Evolutionary conservation across 2,797 vertebrate species (phyloP), one percentile per base, ranked within the genome.

Genomic region (Kryptopterus vitreolus): DNA sequence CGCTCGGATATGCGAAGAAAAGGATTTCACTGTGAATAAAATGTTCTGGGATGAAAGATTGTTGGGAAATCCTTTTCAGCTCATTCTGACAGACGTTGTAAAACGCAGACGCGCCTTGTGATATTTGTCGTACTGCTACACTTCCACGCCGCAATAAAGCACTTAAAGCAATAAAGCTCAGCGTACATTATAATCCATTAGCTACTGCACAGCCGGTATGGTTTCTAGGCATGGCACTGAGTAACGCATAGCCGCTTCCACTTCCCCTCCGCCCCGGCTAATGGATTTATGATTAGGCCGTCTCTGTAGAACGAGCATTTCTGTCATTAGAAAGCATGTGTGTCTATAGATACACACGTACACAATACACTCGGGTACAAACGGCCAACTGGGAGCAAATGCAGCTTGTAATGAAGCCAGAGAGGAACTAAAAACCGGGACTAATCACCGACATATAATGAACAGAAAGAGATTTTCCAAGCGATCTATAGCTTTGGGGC

Each of bases 401-500:
- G 68, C 11, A 52, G 26, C 58, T n/a, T 22, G 16, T 26, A 53
- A 18, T 12, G 2, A 63, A 38, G 12, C 16, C 20, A 5, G 11
- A 33, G 10, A 22, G 7, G 31, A 35, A 22, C 26, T 26, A 10
- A 55, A 24, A 2, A 3, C 55, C 1, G 13, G 7, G 65, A 50
- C 15, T 15, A n/a, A 35, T 26, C 66, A 15, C 6, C 26, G 5
- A 22, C 53, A 33, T 52, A 43, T 18, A 7, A 73, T 33, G 31
- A 59, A 5, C 10, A 46, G 63, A 53, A 57, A 53, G 22, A 66
- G 18, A 26, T 24, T 75, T n/a, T 29, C 63, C 11, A 52, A 57
- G 76, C 31, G 43, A 53, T 73, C 71, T 26, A 55, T 33, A 20
- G 4, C 31, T 77, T 82, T 43, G 72, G 66, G 43, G 59, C 50